Percentiles rank a stretch among this genome's conserved stretches.
Conservation (phyloP, 2,113 vertebrate genomes). For the Rhea americana region DNA sequence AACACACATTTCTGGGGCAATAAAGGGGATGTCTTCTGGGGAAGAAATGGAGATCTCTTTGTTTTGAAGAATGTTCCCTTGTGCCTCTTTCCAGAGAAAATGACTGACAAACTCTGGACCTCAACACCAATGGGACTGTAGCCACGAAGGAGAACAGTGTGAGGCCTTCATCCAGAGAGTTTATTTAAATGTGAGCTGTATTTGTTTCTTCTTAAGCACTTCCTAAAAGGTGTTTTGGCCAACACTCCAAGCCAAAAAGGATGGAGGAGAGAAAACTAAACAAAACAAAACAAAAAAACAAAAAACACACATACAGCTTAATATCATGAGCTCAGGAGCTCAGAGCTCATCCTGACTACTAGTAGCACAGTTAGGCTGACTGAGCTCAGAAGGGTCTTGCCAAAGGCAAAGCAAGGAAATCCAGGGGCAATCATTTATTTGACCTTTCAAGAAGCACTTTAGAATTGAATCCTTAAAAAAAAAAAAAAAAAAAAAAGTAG, state of each 20-base stretch:
- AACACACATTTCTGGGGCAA: background rate
- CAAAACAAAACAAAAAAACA: too few relatives aligned
- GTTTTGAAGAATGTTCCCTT: fast-evolving
- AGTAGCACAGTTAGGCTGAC: background rate
- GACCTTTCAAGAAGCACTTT: background rate
- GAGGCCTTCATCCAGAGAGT: background rate
- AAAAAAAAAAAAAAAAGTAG: background rate
- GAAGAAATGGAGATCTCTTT: background rate
- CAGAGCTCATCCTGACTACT: background rate
- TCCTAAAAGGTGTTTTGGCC: background rate
- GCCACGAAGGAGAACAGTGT: fast-evolving
- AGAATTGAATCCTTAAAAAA: background rate
- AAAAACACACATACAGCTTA: background rate
- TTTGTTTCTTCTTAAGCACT: background rate
- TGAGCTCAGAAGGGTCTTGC: background rate
- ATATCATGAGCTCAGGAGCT: background rate
- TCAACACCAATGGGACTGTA: too few relatives aligned
- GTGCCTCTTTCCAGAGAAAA: fast-evolving
- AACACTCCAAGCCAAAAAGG: fast-evolving
- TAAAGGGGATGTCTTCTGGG: background rate
- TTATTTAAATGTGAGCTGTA: background rate
- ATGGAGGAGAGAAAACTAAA: background rate
- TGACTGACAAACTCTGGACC: fast-evolving
- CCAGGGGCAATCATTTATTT: fast-evolving
- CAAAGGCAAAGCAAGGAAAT: background rate